Percentiles rank a stretch among this genome's conserved stretches.
phyloP scores from a whole-genome alignment of 2,888 invertebrate species.

The Oegoconia quadripuncta region DNA sequence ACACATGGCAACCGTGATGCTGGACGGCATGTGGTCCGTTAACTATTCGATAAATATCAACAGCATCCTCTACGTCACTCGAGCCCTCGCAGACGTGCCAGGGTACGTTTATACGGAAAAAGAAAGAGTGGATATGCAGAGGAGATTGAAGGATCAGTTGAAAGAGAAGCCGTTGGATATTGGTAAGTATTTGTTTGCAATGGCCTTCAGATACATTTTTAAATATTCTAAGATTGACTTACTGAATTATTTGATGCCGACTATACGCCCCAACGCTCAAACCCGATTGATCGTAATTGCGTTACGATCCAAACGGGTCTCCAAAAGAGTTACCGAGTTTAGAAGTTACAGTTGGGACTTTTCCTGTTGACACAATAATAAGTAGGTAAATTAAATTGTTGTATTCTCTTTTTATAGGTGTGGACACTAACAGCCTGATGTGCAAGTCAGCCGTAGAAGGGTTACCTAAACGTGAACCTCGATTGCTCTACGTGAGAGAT shows the following conservation, averaged over 20 bases:
- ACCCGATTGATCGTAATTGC: no score
- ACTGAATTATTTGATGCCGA: not conserved
- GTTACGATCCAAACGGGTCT: no score
- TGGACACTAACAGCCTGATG: constrained; percentile 42
- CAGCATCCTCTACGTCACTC: constrained; percentile 76
- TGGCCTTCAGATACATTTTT: no score
- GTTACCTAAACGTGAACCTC: constrained; percentile 34
- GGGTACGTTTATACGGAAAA: constrained; percentile 72
- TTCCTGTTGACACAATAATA: no score
- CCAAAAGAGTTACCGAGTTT: no score
- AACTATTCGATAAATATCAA: constrained; percentile 80
- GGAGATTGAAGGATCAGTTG: constrained; percentile 36
- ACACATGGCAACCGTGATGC: constrained; percentile 81
- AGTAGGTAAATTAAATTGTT: no score
- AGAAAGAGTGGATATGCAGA: constrained; percentile 47
- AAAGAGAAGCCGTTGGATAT: constrained; percentile 44
- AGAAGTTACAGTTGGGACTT: no score
- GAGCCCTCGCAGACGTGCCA: constrained; percentile 74
- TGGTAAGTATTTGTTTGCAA: constrained; percentile 31
- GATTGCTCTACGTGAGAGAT: constrained; percentile 57
- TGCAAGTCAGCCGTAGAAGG: constrained; percentile 42
- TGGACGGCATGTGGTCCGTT: constrained; percentile 84
- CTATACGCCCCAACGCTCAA: no score
- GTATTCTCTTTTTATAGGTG: constrained; percentile 36
- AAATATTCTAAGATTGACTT: no score